Conservation (phyloP, 2,797 vertebrate species). For the Notamacropus eugenii region DNA sequence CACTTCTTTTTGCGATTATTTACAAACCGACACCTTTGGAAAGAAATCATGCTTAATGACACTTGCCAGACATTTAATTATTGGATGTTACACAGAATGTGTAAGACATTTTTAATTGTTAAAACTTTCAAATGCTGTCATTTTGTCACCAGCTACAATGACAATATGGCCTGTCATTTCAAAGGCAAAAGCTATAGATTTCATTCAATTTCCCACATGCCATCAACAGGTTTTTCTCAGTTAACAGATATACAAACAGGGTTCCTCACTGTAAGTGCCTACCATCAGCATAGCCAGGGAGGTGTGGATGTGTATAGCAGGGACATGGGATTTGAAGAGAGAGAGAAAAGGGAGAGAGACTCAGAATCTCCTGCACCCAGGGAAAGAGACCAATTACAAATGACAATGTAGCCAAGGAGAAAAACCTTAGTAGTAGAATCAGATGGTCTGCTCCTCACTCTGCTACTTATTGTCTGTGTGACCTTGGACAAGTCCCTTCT, state of each 20-base stretch:
- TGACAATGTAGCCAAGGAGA: background rate
- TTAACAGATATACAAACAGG: constrained; percentile 60
- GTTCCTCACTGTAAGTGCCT: constrained; percentile 40
- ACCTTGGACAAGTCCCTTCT: background rate
- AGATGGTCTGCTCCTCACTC: background rate
- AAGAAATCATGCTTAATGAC: constrained; percentile 71
- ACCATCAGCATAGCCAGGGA: constrained; percentile 22
- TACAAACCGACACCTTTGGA: constrained; percentile 62
- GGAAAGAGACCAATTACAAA: constrained; percentile 3
- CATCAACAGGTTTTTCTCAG: constrained; percentile 62
- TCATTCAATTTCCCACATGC: constrained; percentile 61
- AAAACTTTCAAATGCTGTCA: constrained; percentile 67
- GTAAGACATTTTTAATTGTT: constrained; percentile 62
- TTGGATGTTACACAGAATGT: constrained; percentile 54
- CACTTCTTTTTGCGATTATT: constrained; percentile 57
- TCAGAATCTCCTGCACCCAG: constrained; percentile 5
- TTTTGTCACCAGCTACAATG: constrained; percentile 54
- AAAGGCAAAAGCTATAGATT: constrained; percentile 57
- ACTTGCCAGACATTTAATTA: constrained; percentile 66
- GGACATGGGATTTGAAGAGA: background rate
- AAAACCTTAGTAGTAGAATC: background rate
- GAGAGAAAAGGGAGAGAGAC: background rate
- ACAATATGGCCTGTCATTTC: constrained; percentile 49
- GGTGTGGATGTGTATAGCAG: constrained; percentile 42
- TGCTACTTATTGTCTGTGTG: background rate